Base-by-base conservation (phyloP, 2,888 invertebrate species). In the Dorcus hopei region DNA sequence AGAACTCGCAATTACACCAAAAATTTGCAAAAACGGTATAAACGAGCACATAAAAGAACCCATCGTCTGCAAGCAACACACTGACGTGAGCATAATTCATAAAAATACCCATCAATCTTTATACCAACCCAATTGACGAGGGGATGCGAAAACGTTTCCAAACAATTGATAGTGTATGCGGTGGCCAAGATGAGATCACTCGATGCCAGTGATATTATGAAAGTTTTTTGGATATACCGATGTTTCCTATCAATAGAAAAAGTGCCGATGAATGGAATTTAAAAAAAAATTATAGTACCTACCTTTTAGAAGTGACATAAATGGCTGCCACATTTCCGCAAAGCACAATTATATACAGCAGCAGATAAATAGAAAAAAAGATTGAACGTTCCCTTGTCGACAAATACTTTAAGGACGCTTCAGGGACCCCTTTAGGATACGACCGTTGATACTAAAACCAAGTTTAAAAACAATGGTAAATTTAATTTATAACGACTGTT, bases 1-100 rank as follows among this genome's bases (percentile, higher is more conserved):
- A 9, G 83, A 83, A 65, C 82, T 83, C 2, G 78, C 80, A 39
- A 83, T 67, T 40, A 83, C 77, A 2, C 82, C 81, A 0, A 78
- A 74, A 1, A 81, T 79, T 65, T 83, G 82, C 1, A 79, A 65
- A 65, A 81, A 80, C 2, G 85, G 84, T 51, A 82, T 73, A 38
- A 80, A 71, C 16, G 74, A 72, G 63, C 85, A 85, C 75, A 82
- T 69, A 42, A 80, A 70, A 11, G 70, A 62, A 1, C 83, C 83
- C 42, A 83, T 68, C 3, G 71, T 72, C 83, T 83, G 62, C 7
- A 70, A 72, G 62, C 19, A 54, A 49, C 38, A 23, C 19, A 16
- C 8, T 33, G 26, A 33, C 7, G 14, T 14, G 1, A 14, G 14
- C 14, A 6, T 33, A 6, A 33, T 6, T 33, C 26, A 6, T 33